A percentile compares a stretch with the other conserved stretches of the same genome.
Conservation (phyloP, 2,113 vertebrate genomes). For the Phoxinus phoxinus region DNA sequence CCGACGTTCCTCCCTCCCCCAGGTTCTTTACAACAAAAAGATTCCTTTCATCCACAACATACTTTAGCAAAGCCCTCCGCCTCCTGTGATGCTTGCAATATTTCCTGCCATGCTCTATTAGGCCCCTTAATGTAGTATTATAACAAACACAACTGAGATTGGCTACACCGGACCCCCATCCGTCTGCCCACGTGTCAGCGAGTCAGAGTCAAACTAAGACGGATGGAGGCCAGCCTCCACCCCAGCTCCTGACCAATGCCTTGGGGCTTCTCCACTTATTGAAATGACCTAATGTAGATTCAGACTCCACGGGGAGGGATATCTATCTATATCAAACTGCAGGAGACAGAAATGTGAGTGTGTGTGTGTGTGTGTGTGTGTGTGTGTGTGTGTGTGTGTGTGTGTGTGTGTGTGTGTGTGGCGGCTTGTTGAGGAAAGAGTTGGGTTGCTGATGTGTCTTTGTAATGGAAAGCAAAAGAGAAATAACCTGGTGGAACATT, state of each 20-base stretch:
- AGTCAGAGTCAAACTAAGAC: constrained; percentile 77
- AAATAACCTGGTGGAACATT: constrained; percentile 31
- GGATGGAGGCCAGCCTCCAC: constrained; percentile 68
- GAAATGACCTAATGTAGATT: constrained; percentile 77
- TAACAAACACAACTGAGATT: constrained; percentile 66
- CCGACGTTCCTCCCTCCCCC: not conserved
- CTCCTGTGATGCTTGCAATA: constrained; percentile 66
- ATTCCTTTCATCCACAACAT: constrained; percentile 26
- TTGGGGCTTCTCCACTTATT: constrained; percentile 59
- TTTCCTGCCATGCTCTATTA: constrained; percentile 71
- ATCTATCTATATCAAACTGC: constrained; percentile 74
- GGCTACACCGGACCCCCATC: constrained; percentile 53
- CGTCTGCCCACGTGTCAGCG: constrained; percentile 66
- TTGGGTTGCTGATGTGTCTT: constrained; percentile 7
- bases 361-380: constrained; percentile 17
- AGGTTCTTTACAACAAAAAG: constrained; percentile 33
- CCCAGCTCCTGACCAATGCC: constrained; percentile 38
- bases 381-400: no score
- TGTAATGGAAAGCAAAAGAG: constrained; percentile 37
- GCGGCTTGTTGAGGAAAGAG: constrained; percentile 10
- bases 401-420: constrained; percentile 48
- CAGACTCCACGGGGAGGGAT: constrained; percentile 65
- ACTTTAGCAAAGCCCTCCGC: constrained; percentile 27
- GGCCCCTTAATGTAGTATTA: constrained; percentile 73
- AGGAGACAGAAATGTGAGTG: constrained; percentile 66